phyloP scores from a whole-genome alignment of 2,888 invertebrate genomes.

The Archips crataeganus region DNA sequence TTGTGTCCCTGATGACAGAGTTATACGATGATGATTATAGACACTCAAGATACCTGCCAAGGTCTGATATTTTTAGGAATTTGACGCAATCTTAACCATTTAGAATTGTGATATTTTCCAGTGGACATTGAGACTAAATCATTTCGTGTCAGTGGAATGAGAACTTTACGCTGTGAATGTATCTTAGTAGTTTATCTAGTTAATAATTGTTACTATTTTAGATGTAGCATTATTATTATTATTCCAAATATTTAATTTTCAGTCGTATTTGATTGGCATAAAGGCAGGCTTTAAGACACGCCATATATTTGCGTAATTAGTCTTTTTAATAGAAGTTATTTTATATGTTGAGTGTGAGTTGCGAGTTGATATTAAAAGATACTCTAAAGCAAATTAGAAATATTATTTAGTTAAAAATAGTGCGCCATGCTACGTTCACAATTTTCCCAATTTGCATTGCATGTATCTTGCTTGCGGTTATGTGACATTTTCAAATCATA shows the following conservation, averaged over 20 bases:
- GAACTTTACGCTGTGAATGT: not conserved
- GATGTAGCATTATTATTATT: not conserved
- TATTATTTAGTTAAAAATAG: not conserved
- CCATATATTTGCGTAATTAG: too few relatives aligned
- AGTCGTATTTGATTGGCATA: not conserved
- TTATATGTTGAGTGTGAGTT: too few relatives aligned
- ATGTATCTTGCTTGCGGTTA: conserved; percentile 11
- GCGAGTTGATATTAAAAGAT: too few relatives aligned
- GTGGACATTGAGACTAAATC: conserved; percentile 6
- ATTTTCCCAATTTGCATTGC: conserved; percentile 20
- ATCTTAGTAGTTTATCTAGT: not conserved
- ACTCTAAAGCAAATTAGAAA: too few relatives aligned
- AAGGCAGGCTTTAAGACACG: too few relatives aligned
- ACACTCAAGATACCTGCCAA: conserved; percentile 55
- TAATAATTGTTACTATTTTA: not conserved
- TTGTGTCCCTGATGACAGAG: conserved; percentile 70
- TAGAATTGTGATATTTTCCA: conserved; percentile 28
- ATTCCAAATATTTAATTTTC: not conserved
- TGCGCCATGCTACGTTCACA: not conserved
- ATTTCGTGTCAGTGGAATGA: not conserved
- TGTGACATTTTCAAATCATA: conserved; percentile 17
- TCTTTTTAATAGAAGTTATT: too few relatives aligned
- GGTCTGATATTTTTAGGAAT: conserved; percentile 57
- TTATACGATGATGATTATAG: conserved; percentile 68
- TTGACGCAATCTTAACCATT: conserved; percentile 61